A percentile compares a stretch with the other conserved stretches of the same genome.
phyloP scores from a whole-genome alignment of 2,113 vertebrate genomes.

The Menidia beryllina region DNA sequence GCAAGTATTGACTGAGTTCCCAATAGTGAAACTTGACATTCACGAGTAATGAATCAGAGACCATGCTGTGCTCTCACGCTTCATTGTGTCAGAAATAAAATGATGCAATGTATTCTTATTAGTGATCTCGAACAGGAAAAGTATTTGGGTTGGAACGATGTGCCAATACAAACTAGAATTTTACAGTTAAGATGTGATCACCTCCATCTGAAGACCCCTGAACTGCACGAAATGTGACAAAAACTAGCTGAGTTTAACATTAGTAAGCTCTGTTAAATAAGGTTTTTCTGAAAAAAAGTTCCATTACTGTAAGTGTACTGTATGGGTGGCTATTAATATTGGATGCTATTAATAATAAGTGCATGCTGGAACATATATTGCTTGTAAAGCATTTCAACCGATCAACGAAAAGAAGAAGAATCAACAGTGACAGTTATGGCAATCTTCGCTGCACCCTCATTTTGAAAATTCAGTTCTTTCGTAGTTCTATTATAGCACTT shows the following conservation, averaged over 20 bases:
- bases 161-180: not conserved
- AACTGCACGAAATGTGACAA: not conserved
- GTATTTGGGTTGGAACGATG: not conserved
- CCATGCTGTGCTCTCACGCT: not conserved
- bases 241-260: not conserved
- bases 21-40: conserved; percentile 9
- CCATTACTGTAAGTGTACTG: no score
- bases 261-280: no score
- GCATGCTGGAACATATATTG: no score
- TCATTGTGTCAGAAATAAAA: not conserved
- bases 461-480: conserved; percentile 1
- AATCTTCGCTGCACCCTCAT: not conserved
- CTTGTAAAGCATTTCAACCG: no score
- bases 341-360: no score
- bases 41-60: conserved; percentile 24
- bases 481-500: not conserved
- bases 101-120: not conserved
- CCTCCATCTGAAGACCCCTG: not conserved
- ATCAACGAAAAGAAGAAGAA: no score
- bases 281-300: no score
- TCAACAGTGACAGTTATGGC: not conserved
- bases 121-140: not conserved
- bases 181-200: not conserved
- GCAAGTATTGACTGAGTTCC: conserved; percentile 32
- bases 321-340: no score